Conservation (phyloP, 2,113 vertebrate species). For the Tachysurus fulvidraco region DNA sequence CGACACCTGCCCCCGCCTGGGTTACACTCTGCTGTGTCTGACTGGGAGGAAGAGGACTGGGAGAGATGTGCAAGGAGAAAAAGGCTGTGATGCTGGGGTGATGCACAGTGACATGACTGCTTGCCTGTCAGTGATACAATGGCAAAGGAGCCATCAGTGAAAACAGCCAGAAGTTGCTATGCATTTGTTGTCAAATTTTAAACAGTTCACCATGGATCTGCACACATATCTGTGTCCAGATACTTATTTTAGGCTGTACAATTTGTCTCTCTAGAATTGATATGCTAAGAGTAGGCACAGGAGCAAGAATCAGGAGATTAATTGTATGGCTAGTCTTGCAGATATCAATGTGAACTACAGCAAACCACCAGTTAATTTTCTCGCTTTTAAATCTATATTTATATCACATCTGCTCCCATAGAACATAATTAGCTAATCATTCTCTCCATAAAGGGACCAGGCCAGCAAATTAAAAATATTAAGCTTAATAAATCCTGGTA, state of each 20-base stretch:
- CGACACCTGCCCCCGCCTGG: conserved; percentile 53
- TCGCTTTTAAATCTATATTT: conserved; percentile 20
- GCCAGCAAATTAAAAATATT: conserved; percentile 22
- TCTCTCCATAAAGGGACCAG: conserved; percentile 19
- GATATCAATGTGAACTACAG: conserved; percentile 11
- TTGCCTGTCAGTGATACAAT: conserved; percentile 67
- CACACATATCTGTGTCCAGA: conserved; percentile 46
- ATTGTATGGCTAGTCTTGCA: conserved; percentile 6
- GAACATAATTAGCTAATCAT: conserved; percentile 18
- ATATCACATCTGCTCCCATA: not conserved
- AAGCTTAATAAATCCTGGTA: conserved; percentile 39
- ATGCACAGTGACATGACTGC: conserved; percentile 63
- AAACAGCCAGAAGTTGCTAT: conserved; percentile 64
- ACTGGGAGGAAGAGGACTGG: not conserved
- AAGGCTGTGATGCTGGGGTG: conserved; percentile 16
- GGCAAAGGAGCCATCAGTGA: conserved; percentile 69
- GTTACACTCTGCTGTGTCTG: conserved; percentile 35
- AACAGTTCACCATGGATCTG: conserved; percentile 51
- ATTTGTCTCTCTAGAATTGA: not conserved
- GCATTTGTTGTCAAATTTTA: conserved; percentile 68
- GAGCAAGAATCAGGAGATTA: not conserved
- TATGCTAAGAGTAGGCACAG: not conserved
- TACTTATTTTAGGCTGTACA: not conserved
- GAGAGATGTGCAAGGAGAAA: conserved; percentile 14
- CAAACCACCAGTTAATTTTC: conserved; percentile 2